Conservation (phyloP, 2,797 vertebrate species). For the Rhinichthys osculus region DNA sequence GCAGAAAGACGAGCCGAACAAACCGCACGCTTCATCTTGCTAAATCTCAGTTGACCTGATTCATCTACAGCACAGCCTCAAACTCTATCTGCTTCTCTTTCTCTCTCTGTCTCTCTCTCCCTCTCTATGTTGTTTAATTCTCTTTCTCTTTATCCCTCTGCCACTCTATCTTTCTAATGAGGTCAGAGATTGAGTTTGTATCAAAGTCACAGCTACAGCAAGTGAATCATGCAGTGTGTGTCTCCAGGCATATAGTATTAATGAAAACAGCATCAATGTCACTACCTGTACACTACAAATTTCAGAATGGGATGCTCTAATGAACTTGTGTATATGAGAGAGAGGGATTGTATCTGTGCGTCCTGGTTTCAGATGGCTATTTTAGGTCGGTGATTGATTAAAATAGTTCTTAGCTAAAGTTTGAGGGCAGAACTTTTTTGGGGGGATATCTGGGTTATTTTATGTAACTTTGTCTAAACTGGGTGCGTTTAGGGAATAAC, state of each 20-base stretch:
- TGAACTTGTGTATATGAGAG: not conserved
- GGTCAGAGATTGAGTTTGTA: conserved; percentile 40
- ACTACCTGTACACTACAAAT: not conserved
- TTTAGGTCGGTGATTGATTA: conserved; percentile 54
- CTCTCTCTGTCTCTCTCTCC: conserved; percentile 17
- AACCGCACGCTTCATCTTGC: conserved; percentile 5
- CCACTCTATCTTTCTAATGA: conserved; percentile 20
- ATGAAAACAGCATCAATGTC: conserved; percentile 15
- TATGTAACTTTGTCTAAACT: conserved; percentile 14
- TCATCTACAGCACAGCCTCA: not conserved
- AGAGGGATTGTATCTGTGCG: not conserved
- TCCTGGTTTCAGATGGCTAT: conserved; percentile 60
- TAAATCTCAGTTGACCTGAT: conserved; percentile 39
- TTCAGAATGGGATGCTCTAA: not conserved
- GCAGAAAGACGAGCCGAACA: not conserved
- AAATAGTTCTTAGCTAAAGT: conserved; percentile 43
- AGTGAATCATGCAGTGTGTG: conserved; percentile 7
- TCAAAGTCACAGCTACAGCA: conserved; percentile 26
- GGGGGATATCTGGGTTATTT: conserved; percentile 45
- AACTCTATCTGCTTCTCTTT: not conserved
- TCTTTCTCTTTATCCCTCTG: conserved; percentile 25
- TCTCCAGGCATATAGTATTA: conserved; percentile 15
- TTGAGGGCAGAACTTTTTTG: conserved; percentile 38
- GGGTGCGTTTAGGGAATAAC: conserved; percentile 32
- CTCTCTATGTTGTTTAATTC: conserved; percentile 24